Evolutionary conservation across 2,888 invertebrate genomes (phyloP).

Genomic region (Bellardia bayeri): DNA sequence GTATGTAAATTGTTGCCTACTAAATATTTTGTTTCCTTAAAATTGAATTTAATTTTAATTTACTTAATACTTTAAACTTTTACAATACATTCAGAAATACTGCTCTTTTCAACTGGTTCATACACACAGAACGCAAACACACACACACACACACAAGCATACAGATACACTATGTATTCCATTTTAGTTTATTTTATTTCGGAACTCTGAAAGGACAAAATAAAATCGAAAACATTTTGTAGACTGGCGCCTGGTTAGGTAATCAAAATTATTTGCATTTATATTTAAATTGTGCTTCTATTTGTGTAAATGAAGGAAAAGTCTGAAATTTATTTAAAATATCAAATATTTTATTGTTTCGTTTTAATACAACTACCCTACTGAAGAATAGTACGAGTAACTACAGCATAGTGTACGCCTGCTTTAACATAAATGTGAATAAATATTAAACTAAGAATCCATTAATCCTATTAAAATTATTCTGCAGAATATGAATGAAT

Average conservation of each 20-base stretch:
- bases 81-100: neutral
- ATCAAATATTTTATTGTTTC: conserved; percentile 29
- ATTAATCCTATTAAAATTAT: no score
- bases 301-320: conserved; percentile 38
- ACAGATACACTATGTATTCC: neutral
- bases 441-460: no score
- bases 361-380: conserved; percentile 18
- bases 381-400: neutral
- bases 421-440: no score
- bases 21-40: no score
- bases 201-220: neutral
- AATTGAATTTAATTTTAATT: neutral
- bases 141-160: no score
- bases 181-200: conserved; percentile 23
- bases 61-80: neutral
- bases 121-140: neutral
- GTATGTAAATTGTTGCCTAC: no score
- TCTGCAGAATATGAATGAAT: no score
- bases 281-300: conserved; percentile 48
- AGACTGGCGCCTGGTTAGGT: conserved; percentile 63
- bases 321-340: conserved; percentile 42
- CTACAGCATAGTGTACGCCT: neutral
- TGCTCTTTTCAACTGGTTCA: neutral
- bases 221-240: conserved; percentile 9
- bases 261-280: conserved; percentile 65